Base-by-base conservation (phyloP, 2,113 vertebrate genomes). In the Genyomyrus donnyi region DNA sequence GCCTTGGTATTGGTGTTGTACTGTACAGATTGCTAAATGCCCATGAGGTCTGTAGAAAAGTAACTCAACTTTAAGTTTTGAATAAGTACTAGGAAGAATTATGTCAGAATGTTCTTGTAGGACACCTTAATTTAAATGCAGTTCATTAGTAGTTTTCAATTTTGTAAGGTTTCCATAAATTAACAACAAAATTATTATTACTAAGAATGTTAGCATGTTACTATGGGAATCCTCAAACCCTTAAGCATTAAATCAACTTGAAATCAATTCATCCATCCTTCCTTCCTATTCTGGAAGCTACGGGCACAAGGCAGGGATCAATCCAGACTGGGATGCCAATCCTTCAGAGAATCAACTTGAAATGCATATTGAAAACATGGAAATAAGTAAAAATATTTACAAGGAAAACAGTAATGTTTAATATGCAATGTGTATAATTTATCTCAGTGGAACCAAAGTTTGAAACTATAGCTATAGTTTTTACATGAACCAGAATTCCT, bases 11-110 rank as follows among this genome's bases (percentile, higher is more conserved):
- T 62, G 56, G 13, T 52, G 19, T 83, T 62, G 53, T 85, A 13
- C 62, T 83, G 31, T 1, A 35, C 21, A 85, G n/a, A 53, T 56
- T 89, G 53, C 52, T 66, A 90, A 90, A 85, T 66, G 52, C 83
- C 83, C 39, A 70, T 19, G 35, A 35, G 58, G 45, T 86, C 21
- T 17, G 46, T 83, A 70, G 24, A 74, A 42, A 52, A 35, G 88
- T 48, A 17, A 11, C 45, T 77, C 70, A 21, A 48, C 77, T 15
- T 80, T 50, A 80, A n/a, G 27, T 70, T 80, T 70, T 13, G 6
- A 70, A 89, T 27, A 89, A n/a, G 52, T 77, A 70, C 49, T 49
- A 52, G 21, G 45, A 89, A 89, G 7, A 27, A 46, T 24, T 27
- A 86, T 49, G 85, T n/a, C 50, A n/a, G 45, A 15, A 86, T 86